These are phyloP conservation scores for Symphodus melops DNA, from an alignment of 2,113 vertebrate species.

Conservation along the genomic window DNA sequence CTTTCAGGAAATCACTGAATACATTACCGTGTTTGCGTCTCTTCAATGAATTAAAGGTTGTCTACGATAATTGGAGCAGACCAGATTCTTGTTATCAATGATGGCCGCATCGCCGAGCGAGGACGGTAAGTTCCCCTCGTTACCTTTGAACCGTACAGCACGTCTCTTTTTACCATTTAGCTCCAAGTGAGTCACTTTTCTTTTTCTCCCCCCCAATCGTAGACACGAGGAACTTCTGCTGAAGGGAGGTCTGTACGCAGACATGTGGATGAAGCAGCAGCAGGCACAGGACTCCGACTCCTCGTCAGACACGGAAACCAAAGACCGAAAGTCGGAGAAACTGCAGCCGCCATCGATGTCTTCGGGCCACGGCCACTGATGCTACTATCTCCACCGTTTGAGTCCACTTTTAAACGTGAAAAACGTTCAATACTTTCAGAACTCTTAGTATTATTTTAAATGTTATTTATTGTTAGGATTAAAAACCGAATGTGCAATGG, in stretches of 20 bases:
- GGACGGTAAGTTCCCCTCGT: slow-evolving; percentile 85
- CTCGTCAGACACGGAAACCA: slow-evolving; percentile 81
- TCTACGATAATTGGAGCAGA: slow-evolving; percentile 94
- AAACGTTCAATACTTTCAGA: background rate
- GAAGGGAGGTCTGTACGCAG: slow-evolving; percentile 88
- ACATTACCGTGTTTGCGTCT: background rate
- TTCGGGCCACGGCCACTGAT: slow-evolving; percentile 57
- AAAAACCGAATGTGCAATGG: slow-evolving; percentile 24
- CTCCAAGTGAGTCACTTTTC: background rate
- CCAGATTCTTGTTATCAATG: slow-evolving; percentile 93
- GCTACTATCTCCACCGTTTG: background rate
- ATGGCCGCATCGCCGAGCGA: slow-evolving; percentile 88
- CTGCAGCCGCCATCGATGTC: slow-evolving; percentile 78
- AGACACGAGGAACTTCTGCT: slow-evolving; percentile 92
- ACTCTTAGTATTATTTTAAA: background rate
- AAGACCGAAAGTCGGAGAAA: slow-evolving; percentile 83
- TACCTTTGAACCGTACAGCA: background rate
- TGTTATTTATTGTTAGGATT: slow-evolving; percentile 38
- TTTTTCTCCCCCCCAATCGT: slow-evolving; percentile 5
- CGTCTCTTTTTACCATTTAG: background rate
- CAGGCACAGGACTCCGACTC: slow-evolving; percentile 80
- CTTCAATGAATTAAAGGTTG: slow-evolving; percentile 79
- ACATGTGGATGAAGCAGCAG: slow-evolving; percentile 95
- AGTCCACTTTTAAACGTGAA: background rate
- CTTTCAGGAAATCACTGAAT: background rate